Evolutionary conservation across 2,888 invertebrate genomes (phyloP), one percentile per base, ranked within the genome.

Genomic region (Heliconius sara): DNA sequence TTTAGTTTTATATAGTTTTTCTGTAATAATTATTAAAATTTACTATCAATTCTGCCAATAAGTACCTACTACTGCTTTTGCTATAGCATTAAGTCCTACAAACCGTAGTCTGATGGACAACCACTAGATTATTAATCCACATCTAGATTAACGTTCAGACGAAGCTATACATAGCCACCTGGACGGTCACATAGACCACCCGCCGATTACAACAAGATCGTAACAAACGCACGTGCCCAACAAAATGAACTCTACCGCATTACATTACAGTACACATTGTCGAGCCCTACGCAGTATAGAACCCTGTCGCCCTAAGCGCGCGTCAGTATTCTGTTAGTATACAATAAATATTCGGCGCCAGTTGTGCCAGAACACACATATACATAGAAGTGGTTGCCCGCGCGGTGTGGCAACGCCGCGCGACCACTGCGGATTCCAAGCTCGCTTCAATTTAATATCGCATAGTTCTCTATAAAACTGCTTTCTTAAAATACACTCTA

Each of bases 301-400:
- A 93, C 95, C 87, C 86, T 94, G 90, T 93, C 92, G 89, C 90
- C 89, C 93, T 91, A 91, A 93, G 86, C 90, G 86, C 83, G 86
- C 88, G 91, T 89, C 92, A 92, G 94, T 94, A 91, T 93, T 94
- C 93, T 94, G 94, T 94, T 94, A 93, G 94, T 95, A 95, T 94
- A 95, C 95, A 95, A 95, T 95, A 95, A 95, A 94, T 95, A 95
- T 95, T 94, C 94, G 94, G 95, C 93, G 95, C 93, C 95, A 95
- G 95, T 95, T 94, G 95, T 94, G 92, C 91, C 92, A 90, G 90
- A 89, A 90, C 93, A 94, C 93, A 94, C 93, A 92, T 93, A 95
- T 94, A 95, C 93, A 95, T 94, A 95, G 91, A 88, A 89, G 90
- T 91, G 92, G 89, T 89, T 87, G 90, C 90, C 84, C 88, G 91